phyloP scores from a whole-genome alignment of 2,888 invertebrate genomes.

The Tipula confusa region DNA sequence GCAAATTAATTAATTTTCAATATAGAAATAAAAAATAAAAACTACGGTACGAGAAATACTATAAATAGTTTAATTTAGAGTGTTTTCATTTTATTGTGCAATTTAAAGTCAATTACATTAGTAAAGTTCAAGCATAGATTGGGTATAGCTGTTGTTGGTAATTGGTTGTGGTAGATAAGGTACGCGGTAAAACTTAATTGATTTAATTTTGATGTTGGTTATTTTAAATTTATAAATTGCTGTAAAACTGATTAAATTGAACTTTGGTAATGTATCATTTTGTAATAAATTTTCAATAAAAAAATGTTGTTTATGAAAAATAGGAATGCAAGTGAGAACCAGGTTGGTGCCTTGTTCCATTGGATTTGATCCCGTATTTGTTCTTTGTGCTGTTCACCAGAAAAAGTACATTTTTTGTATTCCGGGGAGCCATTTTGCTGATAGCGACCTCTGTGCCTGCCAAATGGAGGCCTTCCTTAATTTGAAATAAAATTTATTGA shows the following conservation, averaged over 20 bases:
- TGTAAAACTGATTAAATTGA: not conserved
- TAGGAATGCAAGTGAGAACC: no score
- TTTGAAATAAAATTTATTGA: no score
- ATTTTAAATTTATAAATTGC: not conserved
- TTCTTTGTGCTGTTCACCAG: no score
- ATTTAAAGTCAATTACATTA: not conserved
- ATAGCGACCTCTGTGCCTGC: no score
- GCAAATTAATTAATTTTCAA: conserved; percentile 1
- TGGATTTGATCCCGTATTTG: no score
- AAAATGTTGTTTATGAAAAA: no score
- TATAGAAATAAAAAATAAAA: not conserved
- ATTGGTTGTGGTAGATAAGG: not conserved
- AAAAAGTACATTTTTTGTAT: no score
- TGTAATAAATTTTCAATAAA: no score
- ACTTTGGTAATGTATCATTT: no score
- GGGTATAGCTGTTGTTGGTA: not conserved
- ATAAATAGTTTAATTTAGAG: not conserved
- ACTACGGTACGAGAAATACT: not conserved
- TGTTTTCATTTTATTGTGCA: not conserved
- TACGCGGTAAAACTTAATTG: not conserved
- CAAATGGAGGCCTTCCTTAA: no score
- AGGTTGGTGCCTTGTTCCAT: no score
- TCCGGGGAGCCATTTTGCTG: no score
- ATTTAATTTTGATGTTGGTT: not conserved
- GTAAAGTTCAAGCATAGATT: not conserved